Evolutionary conservation across 2,797 vertebrate species (phyloP).

Genomic region (Orestias chungarensis): DNA sequence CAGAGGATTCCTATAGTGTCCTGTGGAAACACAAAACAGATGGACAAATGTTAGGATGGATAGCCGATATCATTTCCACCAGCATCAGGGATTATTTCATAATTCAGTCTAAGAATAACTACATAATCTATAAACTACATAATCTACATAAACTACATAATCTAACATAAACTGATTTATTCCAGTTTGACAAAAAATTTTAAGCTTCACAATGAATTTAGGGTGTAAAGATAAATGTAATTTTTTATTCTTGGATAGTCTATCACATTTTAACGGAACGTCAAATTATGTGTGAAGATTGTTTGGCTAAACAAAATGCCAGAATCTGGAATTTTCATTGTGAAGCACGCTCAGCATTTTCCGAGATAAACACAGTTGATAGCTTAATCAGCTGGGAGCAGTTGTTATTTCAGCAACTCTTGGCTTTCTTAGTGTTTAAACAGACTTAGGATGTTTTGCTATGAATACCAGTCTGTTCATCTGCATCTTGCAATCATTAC

Average conservation of each 20-base stretch:
- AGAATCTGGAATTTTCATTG: not conserved
- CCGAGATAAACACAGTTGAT: not conserved
- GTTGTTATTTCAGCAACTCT: not conserved
- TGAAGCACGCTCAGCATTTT: not conserved
- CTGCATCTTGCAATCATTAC: not conserved
- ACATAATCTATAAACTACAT: no score
- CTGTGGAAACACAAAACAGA: conserved; percentile 73
- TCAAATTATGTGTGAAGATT: not conserved
- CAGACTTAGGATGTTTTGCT: not conserved
- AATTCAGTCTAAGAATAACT: not conserved
- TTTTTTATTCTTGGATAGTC: no score
- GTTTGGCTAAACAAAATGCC: not conserved
- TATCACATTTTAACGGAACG: no score
- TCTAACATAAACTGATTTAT: conserved; percentile 2
- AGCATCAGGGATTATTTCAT: not conserved
- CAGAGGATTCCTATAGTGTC: conserved; percentile 95
- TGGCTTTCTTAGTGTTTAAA: no score
- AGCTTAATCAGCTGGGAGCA: no score
- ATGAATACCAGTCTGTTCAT: not conserved
- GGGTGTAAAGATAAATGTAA: no score
- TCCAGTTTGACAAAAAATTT: not conserved
- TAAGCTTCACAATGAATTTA: not conserved
- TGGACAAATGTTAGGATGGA: conserved; percentile 18
- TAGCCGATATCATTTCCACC: not conserved
- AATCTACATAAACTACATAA: no score